A percentile compares a stretch with the other conserved stretches of the same genome.
Conservation (phyloP, 2,797 vertebrate genomes). For the Coranthus polyacanthus region DNA sequence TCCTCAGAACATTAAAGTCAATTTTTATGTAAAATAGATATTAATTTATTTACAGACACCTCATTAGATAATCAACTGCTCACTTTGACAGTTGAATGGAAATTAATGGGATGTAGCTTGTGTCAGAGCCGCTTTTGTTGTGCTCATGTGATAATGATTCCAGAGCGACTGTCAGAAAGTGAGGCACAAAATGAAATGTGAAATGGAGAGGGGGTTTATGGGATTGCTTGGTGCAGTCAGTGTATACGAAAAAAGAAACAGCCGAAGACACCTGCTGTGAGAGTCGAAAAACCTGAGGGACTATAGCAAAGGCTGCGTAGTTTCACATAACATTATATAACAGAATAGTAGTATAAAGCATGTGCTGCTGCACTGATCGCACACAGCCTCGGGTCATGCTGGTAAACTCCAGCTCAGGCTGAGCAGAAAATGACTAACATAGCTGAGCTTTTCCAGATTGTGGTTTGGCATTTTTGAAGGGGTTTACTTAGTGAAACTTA, state of each 20-base stretch:
- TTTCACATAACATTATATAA: slow-evolving; percentile 46
- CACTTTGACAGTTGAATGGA: slow-evolving; percentile 42
- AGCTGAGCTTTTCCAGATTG: slow-evolving; percentile 19
- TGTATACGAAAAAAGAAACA: slow-evolving; percentile 9
- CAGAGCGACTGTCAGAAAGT: slow-evolving; percentile 18
- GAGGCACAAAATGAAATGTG: slow-evolving; percentile 18
- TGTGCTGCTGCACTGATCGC: slow-evolving; percentile 47
- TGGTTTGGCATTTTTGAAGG: background rate
- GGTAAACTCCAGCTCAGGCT: slow-evolving; percentile 15
- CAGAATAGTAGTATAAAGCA: slow-evolving; percentile 19
- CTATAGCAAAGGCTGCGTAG: slow-evolving; percentile 21
- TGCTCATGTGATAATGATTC: slow-evolving; percentile 26
- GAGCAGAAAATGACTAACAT: slow-evolving; percentile 32
- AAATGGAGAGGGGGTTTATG: slow-evolving; percentile 34
- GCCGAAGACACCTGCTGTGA: slow-evolving; percentile 45
- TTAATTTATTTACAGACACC: slow-evolving; percentile 57
- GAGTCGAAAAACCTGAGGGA: slow-evolving; percentile 35
- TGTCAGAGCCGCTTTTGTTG: slow-evolving; percentile 44
- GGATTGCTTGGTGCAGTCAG: slow-evolving; percentile 27
- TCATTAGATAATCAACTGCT: slow-evolving; percentile 59
- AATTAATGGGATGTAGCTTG: slow-evolving; percentile 37
- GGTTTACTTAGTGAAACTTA: background rate
- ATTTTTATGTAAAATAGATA: slow-evolving; percentile 48
- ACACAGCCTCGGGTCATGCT: slow-evolving; percentile 38
- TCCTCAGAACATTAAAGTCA: slow-evolving; percentile 29